phyloP scores from a whole-genome alignment of 2,113 vertebrate species.

The Tetrax tetrax region DNA sequence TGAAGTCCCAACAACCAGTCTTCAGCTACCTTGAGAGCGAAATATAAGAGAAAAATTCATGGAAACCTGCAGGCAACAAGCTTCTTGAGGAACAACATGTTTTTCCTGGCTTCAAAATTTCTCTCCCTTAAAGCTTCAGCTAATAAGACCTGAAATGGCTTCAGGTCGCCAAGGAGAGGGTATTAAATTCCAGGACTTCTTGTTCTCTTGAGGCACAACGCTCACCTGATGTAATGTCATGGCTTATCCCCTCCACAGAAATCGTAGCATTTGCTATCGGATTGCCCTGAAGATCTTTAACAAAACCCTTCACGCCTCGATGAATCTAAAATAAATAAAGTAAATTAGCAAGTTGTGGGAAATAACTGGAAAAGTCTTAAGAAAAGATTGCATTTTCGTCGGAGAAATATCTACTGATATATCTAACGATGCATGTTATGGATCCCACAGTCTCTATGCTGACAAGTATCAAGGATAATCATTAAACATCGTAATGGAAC shows the following conservation, averaged over 20 bases:
- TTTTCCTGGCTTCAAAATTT: not conserved
- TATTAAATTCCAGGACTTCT: not conserved
- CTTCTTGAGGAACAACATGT: not conserved
- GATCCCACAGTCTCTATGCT: not conserved
- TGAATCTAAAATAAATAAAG: conserved; percentile 83
- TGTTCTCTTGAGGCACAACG: not conserved
- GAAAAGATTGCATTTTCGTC: not conserved
- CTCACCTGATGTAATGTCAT: conserved; percentile 92
- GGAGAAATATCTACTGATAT: not conserved
- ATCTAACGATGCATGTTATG: not conserved
- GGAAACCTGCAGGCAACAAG: not conserved
- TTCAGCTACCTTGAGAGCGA: not conserved
- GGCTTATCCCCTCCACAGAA: conserved; percentile 94
- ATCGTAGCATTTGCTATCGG: conserved; percentile 91
- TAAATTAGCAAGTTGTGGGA: not conserved
- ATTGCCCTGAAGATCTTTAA: conserved; percentile 91
- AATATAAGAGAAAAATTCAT: not conserved
- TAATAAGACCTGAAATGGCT: not conserved
- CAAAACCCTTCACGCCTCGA: conserved; percentile 92
- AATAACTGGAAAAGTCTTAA: not conserved
- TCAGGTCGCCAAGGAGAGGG: not conserved
- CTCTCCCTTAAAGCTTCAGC: not conserved
- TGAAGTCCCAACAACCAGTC: not conserved
- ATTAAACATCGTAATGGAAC: not conserved
- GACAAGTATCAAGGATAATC: not conserved